Percentiles rank a stretch among this genome's conserved stretches.
Conservation (phyloP, 2,797 vertebrate species). For the Acomys russatus region DNA sequence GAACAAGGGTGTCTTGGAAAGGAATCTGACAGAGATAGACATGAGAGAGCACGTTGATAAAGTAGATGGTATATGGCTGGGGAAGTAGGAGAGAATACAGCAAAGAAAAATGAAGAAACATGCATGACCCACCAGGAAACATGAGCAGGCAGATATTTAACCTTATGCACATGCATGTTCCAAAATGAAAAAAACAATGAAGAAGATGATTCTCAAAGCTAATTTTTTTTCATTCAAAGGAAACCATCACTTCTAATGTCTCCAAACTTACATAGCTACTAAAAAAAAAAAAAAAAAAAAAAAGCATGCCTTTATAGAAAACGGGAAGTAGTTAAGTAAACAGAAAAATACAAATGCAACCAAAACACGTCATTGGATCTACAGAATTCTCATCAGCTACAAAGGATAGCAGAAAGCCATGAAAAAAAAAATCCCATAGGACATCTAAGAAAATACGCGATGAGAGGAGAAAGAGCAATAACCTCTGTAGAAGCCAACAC, state of each 20-base stretch:
- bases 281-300: neutral
- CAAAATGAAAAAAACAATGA: slow-evolving; percentile 2
- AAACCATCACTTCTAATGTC: neutral
- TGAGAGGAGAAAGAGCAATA: slow-evolving; percentile 9
- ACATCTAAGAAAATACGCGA: slow-evolving; percentile 27
- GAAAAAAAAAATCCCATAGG: neutral
- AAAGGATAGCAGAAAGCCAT: slow-evolving; percentile 56
- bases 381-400: slow-evolving; percentile 32
- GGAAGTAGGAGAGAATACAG: neutral
- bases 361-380: neutral
- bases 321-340: slow-evolving; percentile 8
- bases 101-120: neutral
- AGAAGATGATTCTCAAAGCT: neutral
- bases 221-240: neutral
- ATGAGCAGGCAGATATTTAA: neutral
- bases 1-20: slow-evolving; percentile 9
- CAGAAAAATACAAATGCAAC: neutral
- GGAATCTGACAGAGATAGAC: neutral
- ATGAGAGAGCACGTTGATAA: neutral
- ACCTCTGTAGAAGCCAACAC: slow-evolving; percentile 14
- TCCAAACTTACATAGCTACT: neutral
- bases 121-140: neutral
- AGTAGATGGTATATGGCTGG: neutral
- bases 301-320: slow-evolving; percentile 20
- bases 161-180: neutral